phyloP scores from a whole-genome alignment of 2,888 invertebrate species.

The Barypeithes pellucidus region DNA sequence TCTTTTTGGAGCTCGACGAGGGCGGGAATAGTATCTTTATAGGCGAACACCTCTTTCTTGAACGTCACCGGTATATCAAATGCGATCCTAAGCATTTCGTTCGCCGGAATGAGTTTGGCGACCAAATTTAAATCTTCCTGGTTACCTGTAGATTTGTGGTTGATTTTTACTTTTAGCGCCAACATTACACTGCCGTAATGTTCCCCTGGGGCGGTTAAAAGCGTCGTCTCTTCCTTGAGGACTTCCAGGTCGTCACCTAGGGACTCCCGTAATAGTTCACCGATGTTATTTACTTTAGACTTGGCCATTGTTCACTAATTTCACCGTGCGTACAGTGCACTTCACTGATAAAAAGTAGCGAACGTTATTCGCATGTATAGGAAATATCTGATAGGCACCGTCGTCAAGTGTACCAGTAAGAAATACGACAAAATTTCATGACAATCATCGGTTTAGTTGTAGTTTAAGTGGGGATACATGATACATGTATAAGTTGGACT shows the following conservation, averaged over 20 bases:
- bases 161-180: constrained; percentile 67
- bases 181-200: constrained; percentile 78
- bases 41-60: constrained; percentile 74
- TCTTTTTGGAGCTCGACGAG: constrained; percentile 72
- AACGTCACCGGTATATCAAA: constrained; percentile 76
- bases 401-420: neutral
- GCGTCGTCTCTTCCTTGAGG: constrained; percentile 67
- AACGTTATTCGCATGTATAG: neutral
- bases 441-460: neutral
- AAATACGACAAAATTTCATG: constrained; percentile 9
- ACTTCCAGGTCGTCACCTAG: constrained; percentile 65
- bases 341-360: neutral
- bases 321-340: neutral
- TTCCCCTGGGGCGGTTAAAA: constrained; percentile 73
- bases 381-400: neutral
- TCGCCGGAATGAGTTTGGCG: constrained; percentile 75
- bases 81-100: constrained; percentile 71
- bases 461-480: constrained; percentile 33
- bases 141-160: constrained; percentile 57
- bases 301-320: constrained; percentile 58
- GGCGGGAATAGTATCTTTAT: constrained; percentile 71
- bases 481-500: neutral
- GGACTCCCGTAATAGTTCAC: constrained; percentile 61
- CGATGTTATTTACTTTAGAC: constrained; percentile 64
- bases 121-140: constrained; percentile 71